Evolutionary conservation across 2,113 vertebrate species (phyloP).

Genomic region (Pangasianodon gigas): DNA sequence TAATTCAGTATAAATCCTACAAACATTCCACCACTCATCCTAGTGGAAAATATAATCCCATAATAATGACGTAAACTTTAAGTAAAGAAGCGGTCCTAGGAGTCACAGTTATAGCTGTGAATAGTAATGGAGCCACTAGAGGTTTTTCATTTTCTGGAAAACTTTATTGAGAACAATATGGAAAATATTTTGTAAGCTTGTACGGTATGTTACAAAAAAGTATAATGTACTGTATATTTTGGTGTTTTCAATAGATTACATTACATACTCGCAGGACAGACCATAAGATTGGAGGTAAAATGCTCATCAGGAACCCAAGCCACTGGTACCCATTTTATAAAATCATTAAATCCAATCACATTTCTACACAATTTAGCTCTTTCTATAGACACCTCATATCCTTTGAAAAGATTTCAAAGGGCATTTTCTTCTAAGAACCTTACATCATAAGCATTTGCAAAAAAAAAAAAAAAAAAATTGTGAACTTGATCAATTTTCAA

Average conservation of each 20-base stretch:
- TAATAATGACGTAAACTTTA: neutral
- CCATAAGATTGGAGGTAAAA: neutral
- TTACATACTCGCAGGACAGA: neutral
- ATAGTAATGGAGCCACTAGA: neutral
- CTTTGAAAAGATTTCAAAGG: neutral
- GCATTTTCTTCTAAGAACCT: neutral
- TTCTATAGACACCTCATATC: neutral
- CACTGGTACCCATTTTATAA: neutral
- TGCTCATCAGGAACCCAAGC: neutral
- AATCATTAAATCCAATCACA: neutral
- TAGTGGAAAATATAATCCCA: neutral
- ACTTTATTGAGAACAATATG: slow-evolving; percentile 1
- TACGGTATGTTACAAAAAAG: neutral
- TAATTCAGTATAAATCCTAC: neutral
- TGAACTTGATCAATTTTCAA: neutral
- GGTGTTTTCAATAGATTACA: neutral
- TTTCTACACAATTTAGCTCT: neutral
- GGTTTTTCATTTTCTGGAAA: neutral
- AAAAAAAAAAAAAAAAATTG: too few relatives aligned
- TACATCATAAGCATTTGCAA: neutral
- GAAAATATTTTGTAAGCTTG: neutral
- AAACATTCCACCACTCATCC: neutral
- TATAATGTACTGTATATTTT: neutral
- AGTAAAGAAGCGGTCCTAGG: neutral
- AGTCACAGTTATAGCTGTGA: neutral